Percentiles rank a stretch among this genome's conserved stretches.
Conservation (phyloP, 2,113 vertebrate genomes). For the Protobothrops mucrosquamatus region DNA sequence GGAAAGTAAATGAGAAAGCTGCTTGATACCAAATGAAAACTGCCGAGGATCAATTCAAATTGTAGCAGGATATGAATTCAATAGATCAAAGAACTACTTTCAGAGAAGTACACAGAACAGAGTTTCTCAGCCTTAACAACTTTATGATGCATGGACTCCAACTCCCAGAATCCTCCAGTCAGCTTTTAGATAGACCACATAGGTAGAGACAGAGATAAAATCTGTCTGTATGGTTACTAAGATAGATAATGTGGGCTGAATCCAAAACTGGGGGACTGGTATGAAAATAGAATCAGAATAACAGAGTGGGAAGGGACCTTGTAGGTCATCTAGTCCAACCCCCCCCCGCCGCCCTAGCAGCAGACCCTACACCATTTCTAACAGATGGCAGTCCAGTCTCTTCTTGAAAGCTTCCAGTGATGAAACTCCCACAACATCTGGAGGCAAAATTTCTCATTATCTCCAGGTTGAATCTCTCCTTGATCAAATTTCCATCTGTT, state of each 20-base stretch:
- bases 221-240: neutral
- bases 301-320: too few relatives aligned
- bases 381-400: too few relatives aligned
- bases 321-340: too few relatives aligned
- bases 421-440: too few relatives aligned
- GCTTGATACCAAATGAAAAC: neutral
- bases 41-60: neutral
- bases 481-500: too few relatives aligned
- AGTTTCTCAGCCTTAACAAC: neutral
- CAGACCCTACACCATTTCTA: too few relatives aligned
- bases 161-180: neutral
- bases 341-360: too few relatives aligned
- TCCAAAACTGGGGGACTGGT: neutral
- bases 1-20: neutral
- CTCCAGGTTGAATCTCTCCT: too few relatives aligned
- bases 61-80: neutral
- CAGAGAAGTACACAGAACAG: neutral
- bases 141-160: neutral
- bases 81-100: neutral
- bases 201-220: neutral
- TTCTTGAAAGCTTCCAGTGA: too few relatives aligned
- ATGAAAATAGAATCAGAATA: neutral
- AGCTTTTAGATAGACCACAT: neutral
- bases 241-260: neutral
- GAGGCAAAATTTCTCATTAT: too few relatives aligned